Evolutionary conservation across 2,113 vertebrate genomes (phyloP), one percentile per base, ranked within the genome.

Genomic region (Embiotoca jacksoni): DNA sequence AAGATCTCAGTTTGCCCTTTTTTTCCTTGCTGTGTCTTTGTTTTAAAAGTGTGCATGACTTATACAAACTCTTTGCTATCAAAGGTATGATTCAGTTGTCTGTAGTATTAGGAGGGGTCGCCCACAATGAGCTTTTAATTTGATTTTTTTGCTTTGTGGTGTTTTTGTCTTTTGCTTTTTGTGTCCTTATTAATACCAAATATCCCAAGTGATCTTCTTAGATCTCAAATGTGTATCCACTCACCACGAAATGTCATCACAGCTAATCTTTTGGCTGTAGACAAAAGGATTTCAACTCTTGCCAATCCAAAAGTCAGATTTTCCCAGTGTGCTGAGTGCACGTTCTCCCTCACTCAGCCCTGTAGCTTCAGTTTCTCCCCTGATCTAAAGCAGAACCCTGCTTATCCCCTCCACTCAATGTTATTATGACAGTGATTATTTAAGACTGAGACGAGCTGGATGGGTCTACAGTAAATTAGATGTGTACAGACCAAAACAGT

Each of bases 101-200:
- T 60, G 36, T 78, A 63, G 59, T 67, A 57, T 2, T 35, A 57
- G 61, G 72, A 53, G 33, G 57, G 70, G 52, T 86, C 60, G 76
- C 62, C 65, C 81, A 90, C 81, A 75, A 90, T 91, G 70, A 75
- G 84, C 52, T 78, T 89, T 87, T 78, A 54, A 75, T 80, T 86
- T 65, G 80, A 86, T 90, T 88, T 83, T 23, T 88, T 78, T 64
- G 71, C 63, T 72, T 81, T 39, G 46, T 72, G 82, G 82, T 30
- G 75, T 84, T 85, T 84, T 61, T 75, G 78, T 69, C 63, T 79
- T 75, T 64, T 72, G 63, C 60, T 70, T 56, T 90, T 75, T 68
- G 55, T 87, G 83, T 90, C 83, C 85, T 88, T 88, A 89, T 94
- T 93, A 84, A 90, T 85, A 85, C 68, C 68, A 87, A 87, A 92